A percentile compares a stretch with the other conserved stretches of the same genome.
Conservation (phyloP, 1,140 invertebrate genomes). For the Dufourea novaeangliae region DNA sequence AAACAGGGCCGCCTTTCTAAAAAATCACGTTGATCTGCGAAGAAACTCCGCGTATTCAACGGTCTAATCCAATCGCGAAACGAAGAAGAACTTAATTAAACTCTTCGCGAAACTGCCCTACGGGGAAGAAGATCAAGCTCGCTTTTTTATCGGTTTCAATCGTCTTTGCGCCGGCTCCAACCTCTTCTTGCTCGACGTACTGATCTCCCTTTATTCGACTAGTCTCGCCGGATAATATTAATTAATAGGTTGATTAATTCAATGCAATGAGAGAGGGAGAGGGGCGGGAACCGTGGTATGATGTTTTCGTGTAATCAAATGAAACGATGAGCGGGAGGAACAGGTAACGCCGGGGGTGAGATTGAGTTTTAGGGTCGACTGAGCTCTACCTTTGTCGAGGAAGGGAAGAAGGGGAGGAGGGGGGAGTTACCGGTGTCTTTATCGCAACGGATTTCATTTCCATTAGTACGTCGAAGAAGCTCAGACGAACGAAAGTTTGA, state of each 20-base stretch:
- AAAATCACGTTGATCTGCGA: constrained; percentile 20
- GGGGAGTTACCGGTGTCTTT: constrained; percentile 48
- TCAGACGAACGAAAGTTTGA: constrained; percentile 50
- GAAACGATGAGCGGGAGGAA: constrained; percentile 60
- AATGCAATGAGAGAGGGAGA: constrained; percentile 39
- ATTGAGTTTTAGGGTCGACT: constrained; percentile 62
- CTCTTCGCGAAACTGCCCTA: neutral
- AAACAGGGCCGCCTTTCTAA: no score
- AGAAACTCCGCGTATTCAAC: neutral
- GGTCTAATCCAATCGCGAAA: constrained; percentile 28
- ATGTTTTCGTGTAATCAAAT: constrained; percentile 68
- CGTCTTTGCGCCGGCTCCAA: neutral
- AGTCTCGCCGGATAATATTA: constrained; percentile 50
- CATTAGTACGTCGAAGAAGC: constrained; percentile 67
- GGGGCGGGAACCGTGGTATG: no score
- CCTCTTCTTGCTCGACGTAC: neutral
- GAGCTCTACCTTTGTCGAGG: constrained; percentile 68
- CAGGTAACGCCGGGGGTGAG: constrained; percentile 65
- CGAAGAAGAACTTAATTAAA: constrained; percentile 14
- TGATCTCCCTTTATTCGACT: constrained; percentile 6
- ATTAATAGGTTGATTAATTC: constrained; percentile 64
- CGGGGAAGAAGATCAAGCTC: neutral
- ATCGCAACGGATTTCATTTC: constrained; percentile 73
- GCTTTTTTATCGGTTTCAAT: constrained; percentile 38
- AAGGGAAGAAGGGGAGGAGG: no score